Evolutionary conservation across 2,888 invertebrate species (phyloP).

Genomic region (Dynastes tityus): DNA sequence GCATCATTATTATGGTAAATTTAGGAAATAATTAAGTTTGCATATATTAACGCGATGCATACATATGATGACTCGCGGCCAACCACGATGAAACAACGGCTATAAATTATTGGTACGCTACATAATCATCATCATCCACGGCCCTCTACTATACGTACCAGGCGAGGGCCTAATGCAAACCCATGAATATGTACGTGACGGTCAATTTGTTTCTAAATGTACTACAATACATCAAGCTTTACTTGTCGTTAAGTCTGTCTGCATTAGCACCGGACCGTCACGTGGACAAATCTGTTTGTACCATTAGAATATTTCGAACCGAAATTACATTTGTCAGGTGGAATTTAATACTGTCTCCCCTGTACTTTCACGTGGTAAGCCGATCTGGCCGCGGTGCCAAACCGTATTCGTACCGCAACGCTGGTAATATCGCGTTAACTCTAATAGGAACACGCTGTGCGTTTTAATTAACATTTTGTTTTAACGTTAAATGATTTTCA

Average conservation of each 20-base stretch:
- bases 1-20: conserved; percentile 27
- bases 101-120: conserved; percentile 51
- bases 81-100: conserved; percentile 37
- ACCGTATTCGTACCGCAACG: conserved; percentile 3
- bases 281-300: conserved; percentile 68
- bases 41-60: conserved; percentile 40
- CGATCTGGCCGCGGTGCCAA: neutral
- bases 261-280: conserved; percentile 67
- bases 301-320: conserved; percentile 68
- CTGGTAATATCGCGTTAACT: conserved; percentile 25
- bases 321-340: conserved; percentile 69
- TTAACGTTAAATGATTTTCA: conserved; percentile 19
- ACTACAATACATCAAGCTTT: conserved; percentile 68
- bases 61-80: conserved; percentile 42
- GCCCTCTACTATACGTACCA: conserved; percentile 28
- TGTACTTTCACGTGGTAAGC: neutral
- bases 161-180: conserved; percentile 57
- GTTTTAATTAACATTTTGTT: conserved; percentile 35
- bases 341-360: conserved; percentile 63
- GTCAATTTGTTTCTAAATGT: conserved; percentile 66
- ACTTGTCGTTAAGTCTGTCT: conserved; percentile 68
- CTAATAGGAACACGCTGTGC: conserved; percentile 19
- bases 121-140: conserved; percentile 56
- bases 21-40: conserved; percentile 52
- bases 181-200: conserved; percentile 61